Evolutionary conservation across 1,140 invertebrate species (phyloP), one percentile per base, ranked within the genome.

Genomic region (Pseudomyrmex flavicornis): DNA sequence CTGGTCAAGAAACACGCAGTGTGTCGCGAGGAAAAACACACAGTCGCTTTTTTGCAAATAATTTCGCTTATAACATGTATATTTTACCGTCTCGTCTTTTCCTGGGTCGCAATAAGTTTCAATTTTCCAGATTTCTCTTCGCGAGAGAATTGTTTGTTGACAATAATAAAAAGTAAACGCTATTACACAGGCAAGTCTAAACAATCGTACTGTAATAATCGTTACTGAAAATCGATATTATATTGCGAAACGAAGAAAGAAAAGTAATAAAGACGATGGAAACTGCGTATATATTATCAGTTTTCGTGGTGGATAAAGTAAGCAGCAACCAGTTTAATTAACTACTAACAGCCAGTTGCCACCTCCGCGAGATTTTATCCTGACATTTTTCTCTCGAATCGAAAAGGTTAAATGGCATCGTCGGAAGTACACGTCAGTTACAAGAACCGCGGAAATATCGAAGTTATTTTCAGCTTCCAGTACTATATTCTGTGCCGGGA

Each of bases 391-490:
- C 66, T 59, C 12, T 72, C n/a, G 5, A 12, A 79, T 79, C 65
- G n/a, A 77, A 50, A 83, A 58, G n/a, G 15, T 52, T 73, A 72
- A 69, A 72, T 48, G 56, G 44, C 26, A 46, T 9, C 61, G 17
- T 74, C 82, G 62, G 35, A 66, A 83, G 44, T 76, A 35, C 54
- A 65, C 48, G 73, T 77, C 80, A 75, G 75, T 20, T 48, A 65
- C 72, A 83, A 75, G 61, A 65, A 77, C 48, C 22, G 44, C 58
- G 62, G 20, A 79, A 83, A 77, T 83, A 77, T 77, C 74, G 61
- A 83, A 83, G 73, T 83, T 83, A 58, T 52, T 65, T 35, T 83
- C 82, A 75, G 50, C 70, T 65, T 56, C 72, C 9, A 59, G 79
- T 76, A 74, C 48, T 75, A 52, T 17, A 82, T 35, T 35, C 17